Base-by-base conservation (phyloP, 53 echinoderm and acorn worm genomes). In the Holothuria scabra region DNA sequence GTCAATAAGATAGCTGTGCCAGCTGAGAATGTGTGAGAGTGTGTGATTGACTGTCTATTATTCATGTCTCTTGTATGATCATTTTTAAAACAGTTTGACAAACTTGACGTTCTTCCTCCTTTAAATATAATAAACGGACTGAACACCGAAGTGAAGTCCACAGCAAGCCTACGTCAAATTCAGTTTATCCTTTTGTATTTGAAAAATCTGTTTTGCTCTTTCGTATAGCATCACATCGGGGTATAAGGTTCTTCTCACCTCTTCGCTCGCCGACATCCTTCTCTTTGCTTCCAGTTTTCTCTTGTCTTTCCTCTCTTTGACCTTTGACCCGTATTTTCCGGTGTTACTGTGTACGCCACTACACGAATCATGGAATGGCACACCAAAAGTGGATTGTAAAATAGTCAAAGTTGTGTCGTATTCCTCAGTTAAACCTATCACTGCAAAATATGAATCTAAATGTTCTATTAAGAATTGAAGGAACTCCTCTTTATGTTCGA, bases 371-470 rank as follows among this genome's bases (percentile, higher is more conserved):
- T 79, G 68, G 60, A 96, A 88, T 9, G 96, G 96, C 26, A 96
- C 21, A n/a, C 90, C 88, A 35, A 90, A 90, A 2, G 88, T 92
- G 28, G 92, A 82, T 26, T 97, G 90, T 16, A 90, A 33, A 88
- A 97, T 88, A 1, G 66, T 81, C 49, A 97, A 34, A 2, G 94
- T 76, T 12, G 86, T 81, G 19, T 97, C 94, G 48, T 92, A 97
- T 57, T 92, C 85, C 29, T 97, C 90, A 8, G 89, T 85, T 38
- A 97, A 81, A 30, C 94, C 94, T 31, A 97, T 90, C 31, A 97
- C 92, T 12, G 97, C 81, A 21, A 97, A 97, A 69, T 89, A 97
- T 48, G 83, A 88, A 48, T 97, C 94, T 5, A 97, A 46, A 81
- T 92, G 94, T 34, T 92, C 62, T 11, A 88, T 60, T 59, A 84